Percentiles rank a stretch among this genome's conserved stretches.
These are phyloP conservation scores for Megastigmus dorsalis DNA, from an alignment of 2,888 invertebrate genomes.

Conservation along the genomic window DNA sequence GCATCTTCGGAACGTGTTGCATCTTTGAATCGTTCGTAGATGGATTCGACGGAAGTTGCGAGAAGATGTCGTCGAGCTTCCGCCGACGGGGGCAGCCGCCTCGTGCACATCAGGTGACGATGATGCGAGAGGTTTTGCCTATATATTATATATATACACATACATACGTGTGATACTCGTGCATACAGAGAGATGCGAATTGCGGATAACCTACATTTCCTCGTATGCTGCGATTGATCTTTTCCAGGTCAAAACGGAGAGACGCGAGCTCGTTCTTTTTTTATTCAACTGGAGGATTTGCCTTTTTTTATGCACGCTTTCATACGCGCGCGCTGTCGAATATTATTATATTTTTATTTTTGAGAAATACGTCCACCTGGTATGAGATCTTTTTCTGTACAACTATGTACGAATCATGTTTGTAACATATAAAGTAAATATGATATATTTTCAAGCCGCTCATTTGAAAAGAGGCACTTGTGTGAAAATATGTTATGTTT, in stretches of 20 bases:
- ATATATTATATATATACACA: too few relatives aligned
- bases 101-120: conserved; percentile 35
- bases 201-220: conserved; percentile 38
- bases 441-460: too few relatives aligned
- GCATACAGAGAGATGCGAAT: too few relatives aligned
- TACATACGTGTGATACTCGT: not conserved
- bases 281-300: not conserved
- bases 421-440: too few relatives aligned
- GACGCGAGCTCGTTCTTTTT: not conserved
- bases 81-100: not conserved
- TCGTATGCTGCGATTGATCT: conserved; percentile 25
- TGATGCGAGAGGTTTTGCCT: not conserved
- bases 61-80: conserved; percentile 12
- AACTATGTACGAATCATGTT: too few relatives aligned
- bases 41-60: conserved; percentile 38
- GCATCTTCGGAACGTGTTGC: too few relatives aligned
- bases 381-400: too few relatives aligned
- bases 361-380: too few relatives aligned
- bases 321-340: not conserved
- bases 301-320: not conserved
- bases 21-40: conserved; percentile 27
- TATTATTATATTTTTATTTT: too few relatives aligned
- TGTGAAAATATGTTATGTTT: too few relatives aligned
- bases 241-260: conserved; percentile 33
- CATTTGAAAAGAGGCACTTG: too few relatives aligned